These are phyloP conservation scores for Sebastes minor DNA, from an alignment of 2,797 vertebrate species.

Conservation along the genomic window DNA sequence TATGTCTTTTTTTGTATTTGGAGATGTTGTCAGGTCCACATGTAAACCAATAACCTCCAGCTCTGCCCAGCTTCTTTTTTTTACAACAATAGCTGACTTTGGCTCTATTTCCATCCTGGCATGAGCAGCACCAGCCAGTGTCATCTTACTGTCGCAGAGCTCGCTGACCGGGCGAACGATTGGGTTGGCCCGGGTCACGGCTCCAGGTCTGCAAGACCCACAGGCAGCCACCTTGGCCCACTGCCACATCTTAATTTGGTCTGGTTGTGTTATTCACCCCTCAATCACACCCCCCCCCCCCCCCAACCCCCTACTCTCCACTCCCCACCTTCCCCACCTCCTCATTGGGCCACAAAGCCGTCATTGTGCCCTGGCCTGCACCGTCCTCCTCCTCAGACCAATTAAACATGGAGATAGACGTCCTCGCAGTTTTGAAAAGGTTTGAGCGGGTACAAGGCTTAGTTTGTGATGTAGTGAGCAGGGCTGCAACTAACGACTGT, in stretches of 20 bases:
- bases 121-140: slow-evolving; percentile 35
- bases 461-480: neutral
- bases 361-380: slow-evolving; percentile 82
- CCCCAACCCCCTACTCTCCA: neutral
- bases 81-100: slow-evolving; percentile 35
- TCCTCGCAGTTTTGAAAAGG: slow-evolving; percentile 40
- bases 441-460: slow-evolving; percentile 44
- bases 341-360: slow-evolving; percentile 86
- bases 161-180: slow-evolving; percentile 22
- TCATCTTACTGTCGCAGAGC: slow-evolving; percentile 52
- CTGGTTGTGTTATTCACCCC: slow-evolving; percentile 81
- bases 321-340: slow-evolving; percentile 71
- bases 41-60: slow-evolving; percentile 25
- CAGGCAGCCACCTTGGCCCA: slow-evolving; percentile 77
- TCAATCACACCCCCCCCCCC: slow-evolving; percentile 26
- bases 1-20: slow-evolving; percentile 8
- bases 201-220: slow-evolving; percentile 61
- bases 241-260: slow-evolving; percentile 87
- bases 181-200: slow-evolving; percentile 35
- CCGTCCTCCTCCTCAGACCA: slow-evolving; percentile 81
- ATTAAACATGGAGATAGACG: slow-evolving; percentile 86
- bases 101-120: slow-evolving; percentile 45
- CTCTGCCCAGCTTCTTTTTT: slow-evolving; percentile 1
- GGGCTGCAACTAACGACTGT: rapidly evolving
- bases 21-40: slow-evolving; percentile 10